Conservation (phyloP, 2,888 invertebrate species). For the Pollenia griseotomentosa region DNA sequence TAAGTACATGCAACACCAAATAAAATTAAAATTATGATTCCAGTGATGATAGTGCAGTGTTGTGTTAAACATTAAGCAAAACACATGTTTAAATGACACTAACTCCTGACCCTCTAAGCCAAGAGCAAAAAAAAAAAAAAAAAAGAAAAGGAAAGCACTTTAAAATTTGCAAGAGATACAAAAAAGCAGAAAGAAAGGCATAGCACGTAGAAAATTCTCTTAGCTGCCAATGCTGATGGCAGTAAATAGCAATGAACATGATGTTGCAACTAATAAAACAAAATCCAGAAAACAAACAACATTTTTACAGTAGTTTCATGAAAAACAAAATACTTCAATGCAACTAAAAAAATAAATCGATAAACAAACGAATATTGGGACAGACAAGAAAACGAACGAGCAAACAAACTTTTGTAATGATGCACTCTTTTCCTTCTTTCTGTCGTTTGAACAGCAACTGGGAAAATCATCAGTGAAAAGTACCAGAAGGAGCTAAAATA, state of each 20-base stretch:
- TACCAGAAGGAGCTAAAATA: constrained; percentile 24
- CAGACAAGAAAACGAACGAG: background rate
- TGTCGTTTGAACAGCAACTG: constrained; percentile 1
- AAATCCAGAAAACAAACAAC: constrained; percentile 38
- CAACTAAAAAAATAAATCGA: constrained; percentile 16
- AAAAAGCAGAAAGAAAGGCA: constrained; percentile 8
- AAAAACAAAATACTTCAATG: constrained; percentile 45
- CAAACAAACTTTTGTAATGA: constrained; percentile 2
- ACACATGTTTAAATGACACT: constrained; percentile 60
- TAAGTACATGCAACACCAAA: background rate
- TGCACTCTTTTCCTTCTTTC: constrained; percentile 5
- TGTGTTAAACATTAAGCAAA: constrained; percentile 59
- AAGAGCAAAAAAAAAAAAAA: background rate
- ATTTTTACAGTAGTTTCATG: constrained; percentile 43
- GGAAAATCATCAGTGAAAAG: constrained; percentile 30
- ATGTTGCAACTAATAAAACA: constrained; percentile 56
- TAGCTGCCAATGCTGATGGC: constrained; percentile 13
- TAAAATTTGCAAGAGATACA: background rate
- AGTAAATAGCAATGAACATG: constrained; percentile 46
- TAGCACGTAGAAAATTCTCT: constrained; percentile 56
- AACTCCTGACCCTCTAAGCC: constrained; percentile 34
- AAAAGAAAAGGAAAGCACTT: constrained; percentile 15
- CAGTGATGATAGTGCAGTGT: constrained; percentile 33
- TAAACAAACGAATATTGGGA: background rate
- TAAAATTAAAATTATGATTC: constrained; percentile 33